A percentile compares a stretch with the other conserved stretches of the same genome.
Evolutionary conservation across 2,113 vertebrate genomes (phyloP).

Genomic region (Canis aureus): DNA sequence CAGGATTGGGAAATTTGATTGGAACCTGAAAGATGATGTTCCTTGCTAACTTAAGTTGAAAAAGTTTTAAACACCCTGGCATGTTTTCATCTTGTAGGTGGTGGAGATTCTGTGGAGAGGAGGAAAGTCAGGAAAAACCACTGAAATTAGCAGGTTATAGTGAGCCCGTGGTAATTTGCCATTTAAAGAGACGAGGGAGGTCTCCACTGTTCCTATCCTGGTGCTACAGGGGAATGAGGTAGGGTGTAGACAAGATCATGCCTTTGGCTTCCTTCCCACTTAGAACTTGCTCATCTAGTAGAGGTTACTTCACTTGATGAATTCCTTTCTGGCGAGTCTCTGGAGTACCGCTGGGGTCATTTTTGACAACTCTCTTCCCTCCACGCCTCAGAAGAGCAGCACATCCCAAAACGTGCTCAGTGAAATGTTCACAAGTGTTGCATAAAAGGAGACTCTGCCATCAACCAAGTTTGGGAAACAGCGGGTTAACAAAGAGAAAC

Average conservation of each 20-base stretch:
- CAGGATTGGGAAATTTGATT: background rate
- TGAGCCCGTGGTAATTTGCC: background rate
- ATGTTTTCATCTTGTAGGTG: background rate
- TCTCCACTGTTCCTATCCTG: background rate
- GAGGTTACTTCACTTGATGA: background rate
- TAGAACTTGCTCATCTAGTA: background rate
- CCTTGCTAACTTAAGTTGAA: background rate
- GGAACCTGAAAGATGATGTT: background rate
- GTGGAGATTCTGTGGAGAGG: background rate
- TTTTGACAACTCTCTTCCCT: background rate
- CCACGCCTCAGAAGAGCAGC: background rate
- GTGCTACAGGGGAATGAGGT: background rate
- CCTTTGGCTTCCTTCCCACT: background rate
- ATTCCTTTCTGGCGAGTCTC: background rate
- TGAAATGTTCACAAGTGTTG: background rate
- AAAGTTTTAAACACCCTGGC: background rate
- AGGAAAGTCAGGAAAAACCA: background rate
- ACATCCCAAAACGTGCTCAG: background rate
- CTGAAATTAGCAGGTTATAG: background rate
- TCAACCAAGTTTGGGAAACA: background rate
- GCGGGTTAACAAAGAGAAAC: background rate
- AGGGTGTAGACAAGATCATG: background rate
- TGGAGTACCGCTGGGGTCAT: background rate
- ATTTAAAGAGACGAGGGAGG: background rate
- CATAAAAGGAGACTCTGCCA: background rate